These are phyloP conservation scores for Mycalesis mineus DNA, from an alignment of 2,888 invertebrate genomes.

Conservation along the genomic window DNA sequence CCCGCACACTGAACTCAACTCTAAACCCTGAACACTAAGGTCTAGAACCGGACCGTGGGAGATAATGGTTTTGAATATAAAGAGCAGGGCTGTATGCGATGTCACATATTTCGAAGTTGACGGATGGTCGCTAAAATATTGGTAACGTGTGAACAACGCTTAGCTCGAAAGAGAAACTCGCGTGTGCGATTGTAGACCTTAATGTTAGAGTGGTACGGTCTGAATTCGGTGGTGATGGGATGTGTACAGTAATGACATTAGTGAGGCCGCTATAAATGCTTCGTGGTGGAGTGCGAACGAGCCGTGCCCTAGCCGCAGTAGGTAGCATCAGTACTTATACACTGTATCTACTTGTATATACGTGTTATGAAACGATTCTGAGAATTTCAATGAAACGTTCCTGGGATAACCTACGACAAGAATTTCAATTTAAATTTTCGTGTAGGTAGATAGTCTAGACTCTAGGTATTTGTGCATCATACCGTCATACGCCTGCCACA, in stretches of 20 bases:
- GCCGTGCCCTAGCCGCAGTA: neutral
- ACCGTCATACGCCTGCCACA: no score
- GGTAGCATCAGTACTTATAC: no score
- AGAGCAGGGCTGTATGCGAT: constrained; percentile 17
- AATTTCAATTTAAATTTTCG: no score
- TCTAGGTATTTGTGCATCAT: no score
- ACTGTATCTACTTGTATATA: no score
- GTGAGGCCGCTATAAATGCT: constrained; percentile 21
- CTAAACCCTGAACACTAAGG: neutral
- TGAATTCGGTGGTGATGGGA: neutral
- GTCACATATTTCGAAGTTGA: constrained; percentile 26
- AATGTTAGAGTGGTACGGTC: neutral
- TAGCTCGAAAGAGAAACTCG: neutral
- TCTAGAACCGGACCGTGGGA: neutral
- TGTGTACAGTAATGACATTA: constrained; percentile 15
- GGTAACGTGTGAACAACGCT: constrained; percentile 25
- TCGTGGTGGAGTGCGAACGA: constrained; percentile 9
- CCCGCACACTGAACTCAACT: neutral
- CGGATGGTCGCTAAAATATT: constrained; percentile 28
- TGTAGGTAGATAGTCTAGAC: no score
- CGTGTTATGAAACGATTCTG: no score
- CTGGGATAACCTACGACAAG: no score
- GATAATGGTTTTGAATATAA: constrained; percentile 15
- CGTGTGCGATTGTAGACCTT: constrained; percentile 2
- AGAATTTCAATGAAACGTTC: no score